These are phyloP conservation scores for Scomber scombrus DNA, from an alignment of 2,113 vertebrate genomes.

Conservation along the genomic window DNA sequence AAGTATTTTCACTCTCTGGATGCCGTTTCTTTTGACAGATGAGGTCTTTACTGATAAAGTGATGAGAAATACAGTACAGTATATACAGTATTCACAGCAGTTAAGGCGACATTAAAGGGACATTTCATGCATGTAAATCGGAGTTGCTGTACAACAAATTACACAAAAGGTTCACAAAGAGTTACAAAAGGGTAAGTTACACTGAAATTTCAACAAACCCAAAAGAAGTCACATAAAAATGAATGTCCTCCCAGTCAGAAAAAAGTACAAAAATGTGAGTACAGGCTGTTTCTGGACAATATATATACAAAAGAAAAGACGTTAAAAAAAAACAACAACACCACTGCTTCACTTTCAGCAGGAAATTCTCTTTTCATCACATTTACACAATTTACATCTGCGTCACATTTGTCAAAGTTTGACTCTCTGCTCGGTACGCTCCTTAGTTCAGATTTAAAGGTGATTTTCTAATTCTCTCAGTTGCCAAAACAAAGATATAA, in stretches of 20 bases:
- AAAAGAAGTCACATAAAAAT: constrained; percentile 79
- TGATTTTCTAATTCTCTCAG: constrained; percentile 58
- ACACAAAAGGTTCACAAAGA: constrained; percentile 76
- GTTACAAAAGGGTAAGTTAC: constrained; percentile 86
- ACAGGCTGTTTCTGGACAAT: constrained; percentile 71
- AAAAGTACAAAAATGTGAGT: constrained; percentile 86
- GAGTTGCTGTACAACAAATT: constrained; percentile 81
- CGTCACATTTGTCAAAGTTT: constrained; percentile 22
- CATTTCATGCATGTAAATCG: constrained; percentile 83
- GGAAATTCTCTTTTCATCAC: constrained; percentile 44
- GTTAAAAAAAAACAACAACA: constrained; percentile 66
- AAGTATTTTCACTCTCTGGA: background rate
- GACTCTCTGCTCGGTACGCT: background rate
- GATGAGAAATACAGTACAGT: constrained; percentile 70
- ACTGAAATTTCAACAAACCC: constrained; percentile 80
- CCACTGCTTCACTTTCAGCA: constrained; percentile 81
- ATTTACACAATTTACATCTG: constrained; percentile 56
- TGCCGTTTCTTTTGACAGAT: constrained; percentile 58
- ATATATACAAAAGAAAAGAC: constrained; percentile 52
- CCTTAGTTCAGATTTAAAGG: constrained; percentile 24
- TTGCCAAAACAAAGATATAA: constrained; percentile 74
- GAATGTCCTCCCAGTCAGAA: constrained; percentile 80
- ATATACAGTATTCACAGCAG: constrained; percentile 86
- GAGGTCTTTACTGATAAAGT: constrained; percentile 85
- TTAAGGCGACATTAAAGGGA: constrained; percentile 70